phyloP scores from a whole-genome alignment of 2,888 invertebrate species.

The Alloscopus bannaensis region DNA sequence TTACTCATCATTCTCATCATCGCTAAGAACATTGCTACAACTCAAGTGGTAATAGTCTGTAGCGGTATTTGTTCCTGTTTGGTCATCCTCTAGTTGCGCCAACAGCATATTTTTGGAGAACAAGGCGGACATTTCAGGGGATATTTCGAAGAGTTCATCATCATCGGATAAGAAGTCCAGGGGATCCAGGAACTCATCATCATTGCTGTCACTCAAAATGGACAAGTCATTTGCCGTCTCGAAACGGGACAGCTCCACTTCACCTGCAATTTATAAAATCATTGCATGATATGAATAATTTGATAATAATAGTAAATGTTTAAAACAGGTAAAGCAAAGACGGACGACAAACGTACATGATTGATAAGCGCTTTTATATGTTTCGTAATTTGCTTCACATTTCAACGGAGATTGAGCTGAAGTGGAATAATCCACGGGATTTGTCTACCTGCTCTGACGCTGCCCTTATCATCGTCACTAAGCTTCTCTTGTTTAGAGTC shows the following conservation, averaged over 20 bases:
- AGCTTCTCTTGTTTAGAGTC: conserved; percentile 1
- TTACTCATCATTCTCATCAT: conserved; percentile 10
- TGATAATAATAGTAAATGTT: not conserved
- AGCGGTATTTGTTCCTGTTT: not conserved
- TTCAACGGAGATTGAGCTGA: not conserved
- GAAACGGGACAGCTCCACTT: not conserved
- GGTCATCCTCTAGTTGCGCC: not conserved
- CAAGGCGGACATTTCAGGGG: conserved; percentile 26
- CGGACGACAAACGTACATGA: not conserved
- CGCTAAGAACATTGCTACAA: conserved; percentile 18
- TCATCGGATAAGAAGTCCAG: conserved; percentile 3
- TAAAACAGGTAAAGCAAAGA: not conserved
- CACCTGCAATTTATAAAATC: not conserved
- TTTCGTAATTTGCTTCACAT: not conserved
- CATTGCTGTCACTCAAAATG: not conserved
- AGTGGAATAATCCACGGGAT: not conserved
- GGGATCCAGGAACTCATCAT: not conserved
- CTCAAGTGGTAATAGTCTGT: conserved; percentile 37
- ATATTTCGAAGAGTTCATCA: conserved; percentile 3
- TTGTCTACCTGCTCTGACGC: not conserved
- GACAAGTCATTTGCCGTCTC: not conserved
- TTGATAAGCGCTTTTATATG: not conserved
- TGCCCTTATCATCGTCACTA: not conserved
- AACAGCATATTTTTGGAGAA: conserved; percentile 20
- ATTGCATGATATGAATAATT: not conserved